Percentiles rank a stretch among this genome's conserved stretches.
Conservation (phyloP, 2,888 invertebrate genomes). For the Sesia apiformis region DNA sequence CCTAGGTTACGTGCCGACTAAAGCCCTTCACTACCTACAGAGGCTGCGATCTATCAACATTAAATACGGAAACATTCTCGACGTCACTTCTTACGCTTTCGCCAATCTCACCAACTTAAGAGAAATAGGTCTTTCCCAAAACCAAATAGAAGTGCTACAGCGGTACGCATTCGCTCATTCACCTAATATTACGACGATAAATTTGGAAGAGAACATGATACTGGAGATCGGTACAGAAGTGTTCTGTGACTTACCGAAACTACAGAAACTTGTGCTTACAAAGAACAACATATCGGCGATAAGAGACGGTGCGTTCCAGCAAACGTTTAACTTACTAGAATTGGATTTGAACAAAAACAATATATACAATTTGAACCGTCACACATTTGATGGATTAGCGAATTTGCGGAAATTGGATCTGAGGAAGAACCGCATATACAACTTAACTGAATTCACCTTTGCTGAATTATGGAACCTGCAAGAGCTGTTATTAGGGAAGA, state of each 20-base stretch:
- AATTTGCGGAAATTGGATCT: constrained; percentile 83
- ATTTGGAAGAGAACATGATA: constrained; percentile 84
- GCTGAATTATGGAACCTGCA: constrained; percentile 83
- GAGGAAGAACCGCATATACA: constrained; percentile 82
- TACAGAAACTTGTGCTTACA: constrained; percentile 85
- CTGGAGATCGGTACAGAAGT: constrained; percentile 82
- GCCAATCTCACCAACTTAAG: constrained; percentile 81
- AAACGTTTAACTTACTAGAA: constrained; percentile 82
- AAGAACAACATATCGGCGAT: constrained; percentile 89
- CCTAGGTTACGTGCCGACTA: constrained; percentile 81
- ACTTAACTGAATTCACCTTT: constrained; percentile 86
- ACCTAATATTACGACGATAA: constrained; percentile 79
- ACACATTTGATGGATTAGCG: constrained; percentile 84
- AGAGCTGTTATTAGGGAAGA: constrained; percentile 81
- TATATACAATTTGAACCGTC: constrained; percentile 82
- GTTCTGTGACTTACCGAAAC: constrained; percentile 81
- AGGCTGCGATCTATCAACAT: constrained; percentile 80
- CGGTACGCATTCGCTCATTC: constrained; percentile 83
- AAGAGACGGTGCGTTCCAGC: constrained; percentile 88
- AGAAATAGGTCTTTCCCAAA: constrained; percentile 79
- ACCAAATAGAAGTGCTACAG: constrained; percentile 79
- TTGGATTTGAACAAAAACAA: constrained; percentile 87
- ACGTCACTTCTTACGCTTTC: constrained; percentile 81
- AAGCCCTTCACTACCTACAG: constrained; percentile 78
- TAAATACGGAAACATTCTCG: constrained; percentile 81